Evolutionary conservation across 2,113 vertebrate genomes (phyloP).

Genomic region (Calyptomena viridis): DNA sequence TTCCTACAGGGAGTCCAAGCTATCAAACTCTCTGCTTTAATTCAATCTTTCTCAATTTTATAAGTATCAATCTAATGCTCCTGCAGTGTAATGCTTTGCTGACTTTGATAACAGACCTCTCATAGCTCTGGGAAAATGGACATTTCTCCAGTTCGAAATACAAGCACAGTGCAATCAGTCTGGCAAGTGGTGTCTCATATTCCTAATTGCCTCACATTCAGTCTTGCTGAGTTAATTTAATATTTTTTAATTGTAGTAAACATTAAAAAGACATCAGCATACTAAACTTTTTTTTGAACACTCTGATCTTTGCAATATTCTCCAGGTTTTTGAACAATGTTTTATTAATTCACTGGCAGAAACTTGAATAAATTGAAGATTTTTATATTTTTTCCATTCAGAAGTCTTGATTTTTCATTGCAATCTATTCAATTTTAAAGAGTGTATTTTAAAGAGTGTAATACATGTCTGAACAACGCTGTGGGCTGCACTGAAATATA

Average conservation of each 20-base stretch:
- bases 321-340: not conserved
- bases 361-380: not conserved
- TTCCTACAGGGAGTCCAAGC: constrained; percentile 17
- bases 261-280: not conserved
- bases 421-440: not conserved
- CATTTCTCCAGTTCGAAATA: not conserved
- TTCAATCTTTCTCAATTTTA: constrained; percentile 45
- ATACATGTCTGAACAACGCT: not conserved
- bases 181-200: not conserved
- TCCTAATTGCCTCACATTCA: not conserved
- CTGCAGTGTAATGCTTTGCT: not conserved
- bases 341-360: not conserved
- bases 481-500: not conserved
- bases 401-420: not conserved
- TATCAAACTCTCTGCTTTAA: constrained; percentile 13
- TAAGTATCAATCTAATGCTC: constrained; percentile 32
- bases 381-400: not conserved
- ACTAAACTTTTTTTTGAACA: not conserved
- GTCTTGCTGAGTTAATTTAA: not conserved
- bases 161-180: not conserved
- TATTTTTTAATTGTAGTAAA: constrained; percentile 29
- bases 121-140: constrained; percentile 1
- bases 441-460: not conserved
- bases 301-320: not conserved
- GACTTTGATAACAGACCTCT: constrained; percentile 28